Percentiles rank a stretch among this genome's conserved stretches.
These are phyloP conservation scores for Jacana jacana DNA, from an alignment of 2,113 vertebrate species.

Conservation along the genomic window DNA sequence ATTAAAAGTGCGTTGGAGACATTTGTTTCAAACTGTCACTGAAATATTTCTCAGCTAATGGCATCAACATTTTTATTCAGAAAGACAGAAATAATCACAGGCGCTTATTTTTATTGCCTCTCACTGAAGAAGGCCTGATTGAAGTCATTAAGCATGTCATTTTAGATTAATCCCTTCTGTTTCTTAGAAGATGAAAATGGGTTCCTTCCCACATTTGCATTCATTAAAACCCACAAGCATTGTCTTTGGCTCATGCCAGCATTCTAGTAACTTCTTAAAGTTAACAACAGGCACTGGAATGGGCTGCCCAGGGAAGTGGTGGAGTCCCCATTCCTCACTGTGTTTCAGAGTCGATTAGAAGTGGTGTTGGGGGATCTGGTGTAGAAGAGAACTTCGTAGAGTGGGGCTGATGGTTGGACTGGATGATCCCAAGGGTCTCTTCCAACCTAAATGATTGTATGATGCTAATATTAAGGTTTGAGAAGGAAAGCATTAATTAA, in stretches of 20 bases:
- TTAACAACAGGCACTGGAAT: too few species aligned
- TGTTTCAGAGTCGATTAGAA: too few species aligned
- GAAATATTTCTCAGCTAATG: slow-evolving; percentile 3
- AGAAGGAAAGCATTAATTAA: neutral
- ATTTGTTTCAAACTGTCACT: slow-evolving; percentile 12
- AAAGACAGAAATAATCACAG: neutral
- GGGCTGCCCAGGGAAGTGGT: too few species aligned
- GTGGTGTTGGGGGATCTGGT: too few species aligned
- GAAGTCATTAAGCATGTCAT: neutral
- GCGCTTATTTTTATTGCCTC: neutral
- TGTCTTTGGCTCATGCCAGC: neutral
- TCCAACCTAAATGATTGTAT: too few species aligned
- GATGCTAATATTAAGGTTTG: neutral
- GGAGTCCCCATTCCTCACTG: too few species aligned
- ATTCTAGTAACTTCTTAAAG: neutral
- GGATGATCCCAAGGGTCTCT: too few species aligned
- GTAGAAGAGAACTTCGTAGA: too few species aligned
- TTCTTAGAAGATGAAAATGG: neutral
- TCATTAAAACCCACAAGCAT: neutral
- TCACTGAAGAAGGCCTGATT: neutral
- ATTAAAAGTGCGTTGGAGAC: neutral
- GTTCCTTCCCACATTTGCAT: neutral
- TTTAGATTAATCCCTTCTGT: slow-evolving; percentile 12
- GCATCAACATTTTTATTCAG: slow-evolving; percentile 22
- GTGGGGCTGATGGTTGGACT: too few species aligned